Evolutionary conservation across 53 echinoderm and acorn worm species (phyloP), one percentile per base, ranked within the genome.

Genomic region (Pentamera pediparva): DNA sequence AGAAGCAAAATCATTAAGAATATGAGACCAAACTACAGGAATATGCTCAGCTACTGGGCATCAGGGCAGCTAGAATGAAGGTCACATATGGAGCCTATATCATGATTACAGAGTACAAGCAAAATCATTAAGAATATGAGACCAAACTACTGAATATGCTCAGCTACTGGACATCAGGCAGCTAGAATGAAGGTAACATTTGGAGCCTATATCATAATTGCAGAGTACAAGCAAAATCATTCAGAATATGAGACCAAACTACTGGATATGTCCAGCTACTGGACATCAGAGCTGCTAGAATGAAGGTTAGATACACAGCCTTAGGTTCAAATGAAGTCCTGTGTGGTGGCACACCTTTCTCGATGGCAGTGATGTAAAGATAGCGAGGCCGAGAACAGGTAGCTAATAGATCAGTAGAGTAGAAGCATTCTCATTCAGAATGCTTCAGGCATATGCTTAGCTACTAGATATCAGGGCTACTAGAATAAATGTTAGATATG

Each of bases 101-200:
- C 11, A 45, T 18, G 18, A 45, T 12, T 45, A 45, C 11, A 45
- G 18, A 45, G 47, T 18, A 45, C 86, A 91, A 52, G 83, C 78
- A 18, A 91, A 91, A 43, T 77, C 87, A 28, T 82, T 87, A 83
- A 56, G 26, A n/a, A 53, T 92, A 92, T 27, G 92, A 92, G 56
- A 84, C 70, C 20, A 92, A 88, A 47, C 82, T 88, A 26, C 88
- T 12, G 88, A 92, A 47, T 92, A 88, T 15, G 85, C 92, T 10
- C 88, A 92, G 85, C 71, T 92, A 13, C 70, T 92, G 45, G 88
- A 92, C 40, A 85, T 88, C 63, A 70, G 88, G 92, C 92, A 32
- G 88, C 92, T 12, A 88, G 88, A 29, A 82, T 89, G 32, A 92
- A 92, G 89, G 89, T 89, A 49, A 76, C 80, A 18, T 45, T 12